Base-by-base conservation (phyloP, 2,888 invertebrate species). In the Caenorhabditis wallacei region DNA sequence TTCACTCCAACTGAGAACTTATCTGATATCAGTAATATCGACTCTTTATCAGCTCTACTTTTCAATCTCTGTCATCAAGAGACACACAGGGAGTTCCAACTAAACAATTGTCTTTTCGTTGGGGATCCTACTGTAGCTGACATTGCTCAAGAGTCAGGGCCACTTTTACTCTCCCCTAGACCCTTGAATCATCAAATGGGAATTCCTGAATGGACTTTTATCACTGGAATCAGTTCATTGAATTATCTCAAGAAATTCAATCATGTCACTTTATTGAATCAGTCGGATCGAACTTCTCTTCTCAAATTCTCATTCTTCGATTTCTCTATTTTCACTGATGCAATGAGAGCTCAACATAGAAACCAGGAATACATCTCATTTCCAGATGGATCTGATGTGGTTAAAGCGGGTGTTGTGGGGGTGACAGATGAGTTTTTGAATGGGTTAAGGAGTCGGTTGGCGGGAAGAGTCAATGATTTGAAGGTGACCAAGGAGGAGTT, bases 401-500 rank as follows among this genome's bases (percentile, higher is more conserved):
- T 59, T 0, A 43, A 43, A n/a, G n/a, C 43, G 4, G 61, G 16
- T n/a, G 22, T 61, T 1, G 46, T 24, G 3, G 61, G 61, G 11
- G 61, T 61, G 8, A 24, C 43, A 0, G 24, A 61, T 1, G 11
- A 64, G 35, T 64, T 64, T 37, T 5, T 64, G 35, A 51, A 64
- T 37, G 46, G 61, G 1, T n/a, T 61, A 5, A 22, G 46, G 20
- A 46, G 61, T 26, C 43, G 69, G 20, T 20, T 69, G 30, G 46
- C 46, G 18, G 46, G 7, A 16, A 43, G 46, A n/a, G 16, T 69
- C 2, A 30, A 57, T 16, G 57, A 69, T 24, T 57, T 69, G 69
- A 69, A 35, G 20, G 57, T 69, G 26, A 46, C 57, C 1, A 43
- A 26, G 1, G 69, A 69, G 57, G 69, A 69, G 46, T 69, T 46